A percentile compares a stretch with the other conserved stretches of the same genome.
These are phyloP conservation scores for Aproaerema taeniolella DNA, from an alignment of 2,888 invertebrate species.

Conservation along the genomic window DNA sequence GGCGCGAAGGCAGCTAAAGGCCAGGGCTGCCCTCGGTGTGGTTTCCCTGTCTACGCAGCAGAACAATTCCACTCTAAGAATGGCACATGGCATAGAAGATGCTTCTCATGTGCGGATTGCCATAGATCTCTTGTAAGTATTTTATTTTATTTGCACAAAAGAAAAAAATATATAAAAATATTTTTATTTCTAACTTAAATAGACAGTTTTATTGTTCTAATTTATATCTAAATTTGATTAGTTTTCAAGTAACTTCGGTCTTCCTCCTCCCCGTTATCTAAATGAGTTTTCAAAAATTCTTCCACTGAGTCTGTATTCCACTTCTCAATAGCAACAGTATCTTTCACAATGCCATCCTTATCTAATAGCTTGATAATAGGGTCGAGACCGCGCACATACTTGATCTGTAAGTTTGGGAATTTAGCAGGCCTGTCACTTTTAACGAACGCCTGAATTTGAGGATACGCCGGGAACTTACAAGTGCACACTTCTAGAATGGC, in stretches of 20 bases:
- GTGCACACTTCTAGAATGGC: slow-evolving; percentile 97
- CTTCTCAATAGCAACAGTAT: slow-evolving; percentile 96
- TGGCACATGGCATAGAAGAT: slow-evolving; percentile 93
- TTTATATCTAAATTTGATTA: slow-evolving; percentile 75
- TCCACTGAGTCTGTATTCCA: slow-evolving; percentile 99
- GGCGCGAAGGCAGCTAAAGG: slow-evolving; percentile 86
- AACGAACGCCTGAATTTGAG: slow-evolving; percentile 98
- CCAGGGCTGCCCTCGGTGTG: slow-evolving; percentile 91
- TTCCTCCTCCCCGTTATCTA: slow-evolving; percentile 79
- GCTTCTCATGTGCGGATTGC: slow-evolving; percentile 95
- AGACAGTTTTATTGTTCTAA: not conserved
- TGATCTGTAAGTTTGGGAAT: slow-evolving; percentile 94
- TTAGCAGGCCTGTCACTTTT: slow-evolving; percentile 94
- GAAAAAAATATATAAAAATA: not conserved
- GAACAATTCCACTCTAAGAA: slow-evolving; percentile 98
- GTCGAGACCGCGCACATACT: slow-evolving; percentile 95
- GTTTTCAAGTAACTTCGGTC: slow-evolving; percentile 77
- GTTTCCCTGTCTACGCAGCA: slow-evolving; percentile 95
- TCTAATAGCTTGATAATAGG: slow-evolving; percentile 95
- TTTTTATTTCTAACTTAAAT: not conserved
- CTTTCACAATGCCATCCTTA: slow-evolving; percentile 88
- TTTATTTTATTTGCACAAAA: not conserved
- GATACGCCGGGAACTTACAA: slow-evolving; percentile 98
- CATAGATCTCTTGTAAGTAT: slow-evolving; percentile 84
- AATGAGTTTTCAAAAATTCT: slow-evolving; percentile 95